Evolutionary conservation across 2,888 invertebrate genomes (phyloP).

Genomic region (Orthosia gothica): DNA sequence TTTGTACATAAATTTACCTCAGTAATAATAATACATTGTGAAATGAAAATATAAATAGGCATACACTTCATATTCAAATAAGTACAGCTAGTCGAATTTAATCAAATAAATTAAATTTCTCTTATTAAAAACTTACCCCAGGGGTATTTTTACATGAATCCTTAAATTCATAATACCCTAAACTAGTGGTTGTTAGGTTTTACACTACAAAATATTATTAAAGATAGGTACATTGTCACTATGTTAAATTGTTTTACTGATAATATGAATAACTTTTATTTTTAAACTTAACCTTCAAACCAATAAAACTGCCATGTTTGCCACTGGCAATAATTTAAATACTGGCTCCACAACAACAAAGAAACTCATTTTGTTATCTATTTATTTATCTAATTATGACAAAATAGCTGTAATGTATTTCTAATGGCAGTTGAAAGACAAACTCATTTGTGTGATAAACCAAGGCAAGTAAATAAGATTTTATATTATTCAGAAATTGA

Average conservation of each 20-base stretch:
- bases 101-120: neutral
- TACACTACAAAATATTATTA: neutral
- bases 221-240: neutral
- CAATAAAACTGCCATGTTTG: conserved; percentile 20
- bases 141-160: conserved; percentile 4
- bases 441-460: conserved; percentile 1
- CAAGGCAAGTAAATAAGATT: conserved; percentile 35
- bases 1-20: neutral
- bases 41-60: neutral
- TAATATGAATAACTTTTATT: conserved; percentile 24
- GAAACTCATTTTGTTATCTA: conserved; percentile 23
- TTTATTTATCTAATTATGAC: conserved; percentile 4
- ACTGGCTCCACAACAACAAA: conserved; percentile 3
- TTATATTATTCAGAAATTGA: conserved; percentile 2
- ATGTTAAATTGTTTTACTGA: conserved; percentile 1
- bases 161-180: neutral
- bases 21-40: neutral
- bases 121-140: neutral
- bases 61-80: neutral
- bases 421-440: conserved; percentile 14
- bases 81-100: neutral
- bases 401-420: conserved; percentile 16
- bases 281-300: conserved; percentile 39
- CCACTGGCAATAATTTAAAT: conserved; percentile 11
- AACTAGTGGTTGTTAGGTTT: conserved; percentile 15